Percentiles rank a stretch among this genome's conserved stretches.
These are phyloP conservation scores for Coremacera marginata DNA, from an alignment of 2,888 invertebrate genomes.

Conservation along the genomic window DNA sequence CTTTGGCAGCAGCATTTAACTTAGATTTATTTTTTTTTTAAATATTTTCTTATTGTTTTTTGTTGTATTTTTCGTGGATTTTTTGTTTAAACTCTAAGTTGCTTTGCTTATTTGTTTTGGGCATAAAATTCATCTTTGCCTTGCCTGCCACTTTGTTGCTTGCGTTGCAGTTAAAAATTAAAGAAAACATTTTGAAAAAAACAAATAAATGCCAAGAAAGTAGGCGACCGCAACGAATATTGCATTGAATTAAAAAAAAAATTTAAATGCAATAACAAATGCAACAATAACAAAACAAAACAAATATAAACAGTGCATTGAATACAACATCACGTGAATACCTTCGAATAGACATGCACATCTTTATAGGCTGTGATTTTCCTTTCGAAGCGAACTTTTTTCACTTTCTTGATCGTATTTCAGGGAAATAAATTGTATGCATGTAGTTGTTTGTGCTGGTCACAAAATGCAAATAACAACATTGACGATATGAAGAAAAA, in stretches of 20 bases:
- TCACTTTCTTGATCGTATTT: slow-evolving; percentile 1
- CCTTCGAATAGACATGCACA: neutral
- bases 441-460: neutral
- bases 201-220: slow-evolving; percentile 18
- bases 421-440: slow-evolving; percentile 18
- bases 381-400: neutral
- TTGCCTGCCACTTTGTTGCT: neutral
- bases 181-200: neutral
- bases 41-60: neutral
- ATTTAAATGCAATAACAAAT: neutral
- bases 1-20: slow-evolving; percentile 13
- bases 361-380: neutral
- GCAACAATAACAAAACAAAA: neutral
- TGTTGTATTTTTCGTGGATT: neutral
- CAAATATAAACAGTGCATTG: neutral
- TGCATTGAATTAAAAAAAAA: neutral
- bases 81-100: neutral
- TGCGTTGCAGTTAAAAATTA: neutral
- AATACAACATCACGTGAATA: neutral
- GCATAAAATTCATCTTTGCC: neutral
- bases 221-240: slow-evolving; percentile 15
- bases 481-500: neutral
- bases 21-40: slow-evolving; percentile 8
- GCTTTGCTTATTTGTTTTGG: neutral
- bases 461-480: neutral